These are phyloP conservation scores for Andrena camellia DNA, from an alignment of 2,888 invertebrate genomes.

Conservation along the genomic window DNA sequence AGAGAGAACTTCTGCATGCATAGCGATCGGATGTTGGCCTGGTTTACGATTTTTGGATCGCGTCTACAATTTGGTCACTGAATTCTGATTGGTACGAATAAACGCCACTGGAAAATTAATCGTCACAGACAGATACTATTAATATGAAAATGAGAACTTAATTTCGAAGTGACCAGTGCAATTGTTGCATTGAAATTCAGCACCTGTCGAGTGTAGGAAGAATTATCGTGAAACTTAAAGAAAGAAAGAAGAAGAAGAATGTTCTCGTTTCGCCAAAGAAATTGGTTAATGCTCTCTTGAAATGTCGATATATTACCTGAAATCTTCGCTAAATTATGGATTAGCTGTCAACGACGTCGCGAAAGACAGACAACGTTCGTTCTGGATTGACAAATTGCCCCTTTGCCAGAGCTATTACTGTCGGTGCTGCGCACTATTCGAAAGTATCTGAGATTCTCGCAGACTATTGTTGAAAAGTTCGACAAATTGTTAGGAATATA, in stretches of 20 bases:
- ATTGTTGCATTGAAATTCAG: no score
- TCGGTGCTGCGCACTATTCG: not conserved
- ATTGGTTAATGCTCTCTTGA: slow-evolving; percentile 9
- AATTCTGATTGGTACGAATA: not conserved
- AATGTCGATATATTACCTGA: slow-evolving; percentile 30
- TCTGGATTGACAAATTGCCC: slow-evolving; percentile 37
- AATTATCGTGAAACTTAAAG: no score
- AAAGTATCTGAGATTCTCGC: not conserved
- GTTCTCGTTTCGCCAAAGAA: not conserved
- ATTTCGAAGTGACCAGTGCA: no score
- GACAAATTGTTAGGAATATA: slow-evolving; percentile 1
- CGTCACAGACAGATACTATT: no score
- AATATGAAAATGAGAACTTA: not conserved
- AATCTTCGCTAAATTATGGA: slow-evolving; percentile 27
- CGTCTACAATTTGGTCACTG: not conserved
- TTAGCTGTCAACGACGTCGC: slow-evolving; percentile 15
- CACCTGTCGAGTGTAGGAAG: no score
- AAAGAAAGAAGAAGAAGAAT: not conserved
- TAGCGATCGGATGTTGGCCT: slow-evolving; percentile 1
- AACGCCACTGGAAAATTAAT: not conserved
- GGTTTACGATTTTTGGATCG: slow-evolving; percentile 3
- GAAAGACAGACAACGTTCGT: slow-evolving; percentile 20
- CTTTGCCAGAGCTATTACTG: not conserved
- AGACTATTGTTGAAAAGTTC: not conserved
- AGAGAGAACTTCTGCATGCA: slow-evolving; percentile 17